phyloP scores from a whole-genome alignment of 92 coral and sea anemone species.

The Parazoanthus swiftii region DNA sequence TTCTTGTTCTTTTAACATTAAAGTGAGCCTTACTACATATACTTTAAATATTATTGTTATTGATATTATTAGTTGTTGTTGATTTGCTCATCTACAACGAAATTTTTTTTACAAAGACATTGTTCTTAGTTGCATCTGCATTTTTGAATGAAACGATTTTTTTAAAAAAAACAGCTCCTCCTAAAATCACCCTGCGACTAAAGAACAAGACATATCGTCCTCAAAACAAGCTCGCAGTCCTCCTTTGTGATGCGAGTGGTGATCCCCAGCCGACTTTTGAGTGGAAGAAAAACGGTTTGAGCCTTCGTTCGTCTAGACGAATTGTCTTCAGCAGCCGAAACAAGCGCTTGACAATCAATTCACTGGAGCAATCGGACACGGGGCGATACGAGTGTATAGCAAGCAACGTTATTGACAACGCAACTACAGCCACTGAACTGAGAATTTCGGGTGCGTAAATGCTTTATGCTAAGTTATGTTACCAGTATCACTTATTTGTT shows the following conservation, averaged over 20 bases:
- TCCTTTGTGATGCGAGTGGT: not conserved
- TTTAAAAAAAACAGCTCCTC: not conserved
- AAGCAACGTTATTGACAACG: not conserved
- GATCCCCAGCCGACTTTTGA: slow-evolving; percentile 3
- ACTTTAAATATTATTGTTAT: too few relatives aligned
- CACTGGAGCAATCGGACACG: too few relatives aligned
- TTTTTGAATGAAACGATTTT: too few relatives aligned
- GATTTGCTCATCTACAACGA: too few relatives aligned
- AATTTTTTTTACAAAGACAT: too few relatives aligned
- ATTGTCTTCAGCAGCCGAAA: not conserved
- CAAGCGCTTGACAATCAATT: not conserved
- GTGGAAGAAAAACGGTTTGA: not conserved
- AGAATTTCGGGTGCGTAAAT: not conserved
- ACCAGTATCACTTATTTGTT: too few relatives aligned
- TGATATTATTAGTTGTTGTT: too few relatives aligned
- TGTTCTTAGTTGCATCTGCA: too few relatives aligned
- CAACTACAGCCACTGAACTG: not conserved
- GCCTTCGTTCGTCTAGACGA: too few relatives aligned
- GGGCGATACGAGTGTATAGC: not conserved
- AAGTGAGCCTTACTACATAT: too few relatives aligned
- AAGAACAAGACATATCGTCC: not conserved
- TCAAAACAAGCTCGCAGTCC: not conserved
- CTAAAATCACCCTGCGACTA: not conserved
- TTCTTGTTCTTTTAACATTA: too few relatives aligned
- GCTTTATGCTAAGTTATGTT: not conserved